A percentile compares a stretch with the other conserved stretches of the same genome.
phyloP scores from a whole-genome alignment of 2,797 vertebrate genomes.

The Notolabrus celidotus region DNA sequence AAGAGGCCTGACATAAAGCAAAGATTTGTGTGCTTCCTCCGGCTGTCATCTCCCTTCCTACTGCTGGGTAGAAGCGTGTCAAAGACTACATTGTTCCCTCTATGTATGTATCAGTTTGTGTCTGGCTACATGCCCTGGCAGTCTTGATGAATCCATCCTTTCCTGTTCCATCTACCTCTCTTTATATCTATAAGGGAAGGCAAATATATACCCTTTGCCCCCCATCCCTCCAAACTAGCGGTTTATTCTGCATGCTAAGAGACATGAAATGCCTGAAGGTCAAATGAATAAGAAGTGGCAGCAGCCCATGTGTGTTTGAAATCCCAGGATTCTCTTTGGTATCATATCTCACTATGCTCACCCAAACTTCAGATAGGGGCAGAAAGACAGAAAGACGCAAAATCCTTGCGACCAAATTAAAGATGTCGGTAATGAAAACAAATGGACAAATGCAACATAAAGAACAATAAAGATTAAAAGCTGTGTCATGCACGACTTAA shows the following conservation, averaged over 20 bases:
- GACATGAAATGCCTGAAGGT: constrained; percentile 72
- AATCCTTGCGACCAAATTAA: too few relatives aligned
- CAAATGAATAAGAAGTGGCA: constrained; percentile 74
- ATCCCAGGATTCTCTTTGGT: constrained; percentile 61
- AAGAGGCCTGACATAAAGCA: constrained; percentile 66
- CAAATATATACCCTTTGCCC: constrained; percentile 48
- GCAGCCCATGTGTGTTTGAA: constrained; percentile 67
- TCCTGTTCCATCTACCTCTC: constrained; percentile 10
- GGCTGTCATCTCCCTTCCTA: constrained; percentile 67
- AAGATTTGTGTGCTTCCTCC: constrained; percentile 72
- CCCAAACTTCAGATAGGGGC: constrained; percentile 15
- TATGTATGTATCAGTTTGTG: constrained; percentile 69
- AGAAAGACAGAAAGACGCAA: neutral
- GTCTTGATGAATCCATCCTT: constrained; percentile 48
- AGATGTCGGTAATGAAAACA: neutral
- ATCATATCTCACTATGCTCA: constrained; percentile 48
- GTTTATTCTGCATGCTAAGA: constrained; percentile 63
- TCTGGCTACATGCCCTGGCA: constrained; percentile 49
- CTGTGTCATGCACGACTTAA: too few relatives aligned
- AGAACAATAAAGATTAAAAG: too few relatives aligned
- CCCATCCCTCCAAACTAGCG: constrained; percentile 55
- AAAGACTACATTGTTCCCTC: constrained; percentile 77
- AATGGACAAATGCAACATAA: too few relatives aligned
- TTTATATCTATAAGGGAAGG: neutral
- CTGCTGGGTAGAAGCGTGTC: constrained; percentile 69